Base-by-base conservation (phyloP, 1,140 invertebrate species). In the Aphelinus atriplicis region DNA sequence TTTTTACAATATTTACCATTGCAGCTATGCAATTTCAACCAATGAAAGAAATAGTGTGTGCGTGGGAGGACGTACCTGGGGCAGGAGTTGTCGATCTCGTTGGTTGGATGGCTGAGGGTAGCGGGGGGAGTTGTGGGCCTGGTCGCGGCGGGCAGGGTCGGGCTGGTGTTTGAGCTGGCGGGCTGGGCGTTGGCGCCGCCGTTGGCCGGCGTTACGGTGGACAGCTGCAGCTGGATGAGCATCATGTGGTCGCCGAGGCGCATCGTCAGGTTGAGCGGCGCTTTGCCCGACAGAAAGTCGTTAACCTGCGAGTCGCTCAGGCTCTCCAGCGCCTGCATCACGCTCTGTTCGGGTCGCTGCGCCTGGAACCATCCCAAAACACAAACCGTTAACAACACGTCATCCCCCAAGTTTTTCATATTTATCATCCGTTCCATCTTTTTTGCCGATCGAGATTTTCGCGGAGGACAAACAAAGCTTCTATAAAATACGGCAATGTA, bases 191-290 rank as follows among this genome's bases (percentile, higher is more conserved):
- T 26, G 7, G 56, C 45, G 2, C 7, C 10, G 68, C 10, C 60
- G 60, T 62, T 79, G n/a, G 86, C 81, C 7, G 85, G 89, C 9
- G 90, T 90, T 2, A 96, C 92, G 9, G 95, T 97, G 61, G 95
- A 97, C 67, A 98, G 88, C 84, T 98, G 96, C 56, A 98, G 89
- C 85, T 98, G 96, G 72, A 98, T 97, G 71, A 98, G 90, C 96
- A 98, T 97, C 94, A 98, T 97, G 88, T 98, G 96, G 84, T 98
- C 96, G 45, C 96, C 96, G 9, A 98, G 89, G 73, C 96, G 91
- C 95, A 98, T 97, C 57, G 95, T 97, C 64, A 98, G 89, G 86
- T 97, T 97, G 46, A 98, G 88, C 10, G 97, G 97, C 47, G 95
- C 95, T 86, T 96, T 96, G 57, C 96, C 96, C 83, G 95, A 96